A percentile compares a stretch with the other conserved stretches of the same genome.
These are phyloP conservation scores for Tinea pellionella DNA, from an alignment of 2,888 invertebrate genomes.

Conservation along the genomic window DNA sequence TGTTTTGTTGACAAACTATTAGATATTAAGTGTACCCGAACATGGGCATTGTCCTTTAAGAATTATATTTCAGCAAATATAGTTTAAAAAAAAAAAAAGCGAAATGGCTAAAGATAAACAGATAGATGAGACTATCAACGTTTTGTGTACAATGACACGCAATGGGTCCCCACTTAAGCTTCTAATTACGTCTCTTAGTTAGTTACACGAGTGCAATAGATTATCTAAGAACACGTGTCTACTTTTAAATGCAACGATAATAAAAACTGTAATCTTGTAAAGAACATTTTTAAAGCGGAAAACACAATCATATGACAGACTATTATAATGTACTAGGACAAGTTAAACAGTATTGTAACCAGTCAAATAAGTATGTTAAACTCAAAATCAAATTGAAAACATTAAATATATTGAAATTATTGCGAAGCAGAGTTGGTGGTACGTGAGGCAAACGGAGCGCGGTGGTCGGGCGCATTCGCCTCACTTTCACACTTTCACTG, in stretches of 20 bases:
- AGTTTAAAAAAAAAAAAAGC: neutral
- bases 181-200: neutral
- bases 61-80: too few relatives aligned
- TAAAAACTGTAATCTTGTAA: too few relatives aligned
- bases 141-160: slow-evolving; percentile 5
- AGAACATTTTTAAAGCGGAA: too few relatives aligned
- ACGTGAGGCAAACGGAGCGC: neutral
- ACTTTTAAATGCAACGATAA: neutral
- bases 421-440: neutral
- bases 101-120: neutral
- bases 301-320: too few relatives aligned
- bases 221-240: slow-evolving; percentile 3
- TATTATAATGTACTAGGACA: too few relatives aligned
- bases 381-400: too few relatives aligned
- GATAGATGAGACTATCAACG: neutral
- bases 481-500: slow-evolving; percentile 70
- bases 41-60: too few relatives aligned
- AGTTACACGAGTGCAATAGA: neutral
- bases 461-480: slow-evolving; percentile 47
- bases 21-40: too few relatives aligned
- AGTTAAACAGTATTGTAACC: too few relatives aligned
- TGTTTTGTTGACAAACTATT: too few relatives aligned
- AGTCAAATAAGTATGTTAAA: too few relatives aligned
- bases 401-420: neutral
- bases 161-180: neutral